Conservation (phyloP, 2,797 vertebrate genomes). For the Microhierax caerulescens region DNA sequence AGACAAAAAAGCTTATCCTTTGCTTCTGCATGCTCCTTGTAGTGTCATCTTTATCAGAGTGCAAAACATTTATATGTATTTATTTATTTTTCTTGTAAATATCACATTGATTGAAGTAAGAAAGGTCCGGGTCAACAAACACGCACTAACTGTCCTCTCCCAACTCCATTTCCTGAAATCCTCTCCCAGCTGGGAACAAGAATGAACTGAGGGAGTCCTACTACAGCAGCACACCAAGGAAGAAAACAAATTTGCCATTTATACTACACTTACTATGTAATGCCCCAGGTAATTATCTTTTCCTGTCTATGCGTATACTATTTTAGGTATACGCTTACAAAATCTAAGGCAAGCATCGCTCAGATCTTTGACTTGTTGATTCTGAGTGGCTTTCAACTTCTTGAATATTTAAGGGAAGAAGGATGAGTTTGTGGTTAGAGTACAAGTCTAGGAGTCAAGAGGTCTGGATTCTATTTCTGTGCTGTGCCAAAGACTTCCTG, state of each 20-base stretch:
- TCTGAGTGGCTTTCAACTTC: neutral
- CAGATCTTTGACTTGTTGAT: constrained; percentile 14
- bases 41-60: neutral
- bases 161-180: neutral
- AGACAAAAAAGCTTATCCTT: neutral
- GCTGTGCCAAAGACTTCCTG: constrained; percentile 35
- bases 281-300: neutral
- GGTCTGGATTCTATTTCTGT: constrained; percentile 51
- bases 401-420: constrained; percentile 16
- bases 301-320: neutral
- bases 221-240: neutral
- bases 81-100: neutral
- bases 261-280: neutral
- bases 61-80: neutral
- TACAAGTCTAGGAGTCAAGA: constrained; percentile 21
- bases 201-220: neutral
- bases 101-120: neutral
- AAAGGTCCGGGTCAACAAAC: neutral
- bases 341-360: neutral
- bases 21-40: neutral
- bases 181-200: neutral
- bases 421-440: constrained; percentile 6
- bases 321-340: constrained; percentile 7
- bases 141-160: neutral
- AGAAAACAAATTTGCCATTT: neutral